A percentile compares a stretch with the other conserved stretches of the same genome.
Conservation (phyloP, 1,140 invertebrate species). For the Drosophila micromelanica region DNA sequence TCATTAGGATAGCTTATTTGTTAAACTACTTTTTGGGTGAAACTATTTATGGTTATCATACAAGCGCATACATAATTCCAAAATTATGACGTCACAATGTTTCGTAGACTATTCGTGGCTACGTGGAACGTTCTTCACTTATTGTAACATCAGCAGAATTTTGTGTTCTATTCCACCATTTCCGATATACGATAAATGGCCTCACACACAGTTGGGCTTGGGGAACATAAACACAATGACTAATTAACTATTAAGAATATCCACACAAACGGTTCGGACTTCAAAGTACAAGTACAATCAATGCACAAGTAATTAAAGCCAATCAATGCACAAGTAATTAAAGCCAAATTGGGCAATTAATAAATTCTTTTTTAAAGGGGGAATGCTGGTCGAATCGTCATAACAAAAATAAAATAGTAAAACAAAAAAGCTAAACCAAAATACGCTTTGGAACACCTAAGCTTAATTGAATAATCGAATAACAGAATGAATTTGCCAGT, state of each 20-base stretch:
- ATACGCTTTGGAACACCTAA: slow-evolving; percentile 7
- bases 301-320: slow-evolving; percentile 5
- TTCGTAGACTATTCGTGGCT: no score
- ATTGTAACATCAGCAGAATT: not conserved
- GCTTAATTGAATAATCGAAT: slow-evolving; percentile 16
- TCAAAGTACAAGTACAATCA: slow-evolving; percentile 36
- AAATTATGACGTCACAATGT: no score
- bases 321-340: slow-evolving; percentile 1
- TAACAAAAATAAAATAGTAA: not conserved
- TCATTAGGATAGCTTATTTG: no score
- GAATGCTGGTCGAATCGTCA: slow-evolving; percentile 11
- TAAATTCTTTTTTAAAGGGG: slow-evolving; percentile 6
- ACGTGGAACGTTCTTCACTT: not conserved
- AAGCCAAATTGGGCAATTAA: slow-evolving; percentile 6
- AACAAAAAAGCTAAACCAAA: not conserved
- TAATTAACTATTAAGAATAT: slow-evolving; percentile 36
- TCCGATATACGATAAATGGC: slow-evolving; percentile 28
- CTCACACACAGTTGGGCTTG: slow-evolving; percentile 6
- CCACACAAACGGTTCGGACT: slow-evolving; percentile 15
- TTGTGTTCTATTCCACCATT: slow-evolving; percentile 33
- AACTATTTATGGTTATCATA: no score
- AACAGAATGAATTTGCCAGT: slow-evolving; percentile 31
- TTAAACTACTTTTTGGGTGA: no score
- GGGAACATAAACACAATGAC: slow-evolving; percentile 51
- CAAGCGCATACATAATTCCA: no score